phyloP scores from a whole-genome alignment of 2,888 invertebrate species.

The Actias luna region DNA sequence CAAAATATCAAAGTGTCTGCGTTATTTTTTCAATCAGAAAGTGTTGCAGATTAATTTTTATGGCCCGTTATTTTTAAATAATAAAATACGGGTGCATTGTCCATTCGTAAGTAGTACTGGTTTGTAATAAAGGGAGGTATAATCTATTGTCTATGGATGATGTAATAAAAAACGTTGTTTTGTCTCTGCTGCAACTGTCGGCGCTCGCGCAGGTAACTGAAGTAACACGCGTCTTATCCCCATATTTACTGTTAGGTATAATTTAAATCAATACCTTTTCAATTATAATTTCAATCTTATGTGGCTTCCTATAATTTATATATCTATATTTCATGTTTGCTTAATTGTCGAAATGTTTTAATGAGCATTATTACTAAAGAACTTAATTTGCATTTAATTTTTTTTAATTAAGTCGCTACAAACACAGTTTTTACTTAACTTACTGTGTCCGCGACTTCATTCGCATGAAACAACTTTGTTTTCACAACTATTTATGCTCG shows the following conservation, averaged over 20 bases:
- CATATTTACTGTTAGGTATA: not conserved
- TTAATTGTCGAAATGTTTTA: no score
- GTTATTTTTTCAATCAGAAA: not conserved
- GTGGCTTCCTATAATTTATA: no score
- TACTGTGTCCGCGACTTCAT: no score
- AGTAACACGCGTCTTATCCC: not conserved
- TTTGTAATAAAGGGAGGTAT: not conserved
- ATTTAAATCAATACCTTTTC: not conserved
- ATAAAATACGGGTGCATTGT: slow-evolving; percentile 20
- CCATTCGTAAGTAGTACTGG: slow-evolving; percentile 1
- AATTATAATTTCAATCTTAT: not conserved
- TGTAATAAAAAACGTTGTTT: not conserved
- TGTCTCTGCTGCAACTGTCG: not conserved
- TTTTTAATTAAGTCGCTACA: no score
- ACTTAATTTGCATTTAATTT: no score
- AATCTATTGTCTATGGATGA: not conserved
- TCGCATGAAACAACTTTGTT: no score
- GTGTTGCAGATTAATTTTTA: not conserved
- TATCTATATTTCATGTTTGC: no score
- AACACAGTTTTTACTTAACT: no score
- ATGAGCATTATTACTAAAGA: no score
- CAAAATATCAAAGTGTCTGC: not conserved
- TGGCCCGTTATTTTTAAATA: slow-evolving; percentile 10
- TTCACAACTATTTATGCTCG: no score
- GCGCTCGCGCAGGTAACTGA: not conserved